Evolutionary conservation across 2,888 invertebrate species (phyloP).

Genomic region (Hirudinaria manillensis): DNA sequence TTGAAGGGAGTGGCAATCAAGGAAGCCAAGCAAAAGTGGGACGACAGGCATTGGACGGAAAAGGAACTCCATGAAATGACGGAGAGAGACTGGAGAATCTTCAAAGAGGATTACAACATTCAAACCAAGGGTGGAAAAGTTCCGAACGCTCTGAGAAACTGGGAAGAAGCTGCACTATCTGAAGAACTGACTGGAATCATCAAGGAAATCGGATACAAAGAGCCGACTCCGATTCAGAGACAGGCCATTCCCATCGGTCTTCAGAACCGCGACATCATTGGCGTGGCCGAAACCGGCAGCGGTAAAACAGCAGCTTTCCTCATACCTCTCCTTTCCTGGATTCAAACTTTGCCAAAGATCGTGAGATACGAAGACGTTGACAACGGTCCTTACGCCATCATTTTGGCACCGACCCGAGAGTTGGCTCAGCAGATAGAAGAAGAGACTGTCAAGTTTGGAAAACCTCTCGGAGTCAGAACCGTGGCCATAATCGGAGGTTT

Average conservation of each 20-base stretch:
- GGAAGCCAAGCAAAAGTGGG: conserved; percentile 97
- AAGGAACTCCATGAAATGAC: conserved; percentile 91
- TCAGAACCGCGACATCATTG: conserved; percentile 77
- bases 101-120: conserved; percentile 97
- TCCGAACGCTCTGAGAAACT: conserved; percentile 87
- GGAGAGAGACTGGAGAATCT: conserved; percentile 98
- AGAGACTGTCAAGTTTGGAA: conserved; percentile 94
- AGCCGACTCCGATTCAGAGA: conserved; percentile 96
- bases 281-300: conserved; percentile 97
- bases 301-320: conserved; percentile 98
- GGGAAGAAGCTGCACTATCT: conserved; percentile 84
- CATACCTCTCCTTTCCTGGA: conserved; percentile 93
- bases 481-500: conserved; percentile 59
- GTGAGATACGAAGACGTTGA: conserved; percentile 62
- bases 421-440: conserved; percentile 99
- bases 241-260: conserved; percentile 97
- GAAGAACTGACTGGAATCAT: conserved; percentile 87
- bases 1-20: conserved; percentile 85
- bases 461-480: conserved; percentile 54
- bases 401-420: conserved; percentile 97
- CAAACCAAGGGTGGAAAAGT: conserved; percentile 94
- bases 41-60: conserved; percentile 97
- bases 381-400: conserved; percentile 92
- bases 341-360: conserved; percentile 90
- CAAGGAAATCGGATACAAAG: conserved; percentile 59